Base-by-base conservation (phyloP, 2,113 vertebrate species). In the Dicaeum eximium region DNA sequence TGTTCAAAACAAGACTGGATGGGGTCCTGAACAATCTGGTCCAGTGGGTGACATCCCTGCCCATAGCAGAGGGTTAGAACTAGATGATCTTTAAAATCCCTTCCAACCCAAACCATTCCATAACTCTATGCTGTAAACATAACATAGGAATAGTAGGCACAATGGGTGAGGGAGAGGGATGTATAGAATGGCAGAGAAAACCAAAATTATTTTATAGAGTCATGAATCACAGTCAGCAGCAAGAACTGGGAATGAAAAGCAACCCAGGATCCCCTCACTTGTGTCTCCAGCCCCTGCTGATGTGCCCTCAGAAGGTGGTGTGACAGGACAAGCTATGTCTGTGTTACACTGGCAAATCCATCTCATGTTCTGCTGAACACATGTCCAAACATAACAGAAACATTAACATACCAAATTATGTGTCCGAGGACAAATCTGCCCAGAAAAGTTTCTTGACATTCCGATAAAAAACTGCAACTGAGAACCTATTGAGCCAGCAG, bases 371-470 rank as follows among this genome's bases (percentile, higher is more conserved):
- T 82, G 61, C 66, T 66, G 78, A 95, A 48, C 61, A n/a, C 21
- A 13, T 42, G 33, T 82, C 87, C 87, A 92, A 95, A 82, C 40
- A 28, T 38, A 86, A 84, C 69, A 86, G 83, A 93, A 93, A 60
- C 44, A 79, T 37, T 81, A 92, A 86, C 11, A 1, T 61, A 65
- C 24, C 56, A 71, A 95, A 92, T 89, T 42, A 94, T 37, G 58
- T 85, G 66, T 31, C 57, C 90, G 54, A 72, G 37, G 74, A 87
- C 24, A 80, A 70, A 86, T 93, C 64, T 88, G 33, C 78, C 58
- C 66, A 42, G 57, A 82, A 85, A 92, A 85, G 33, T 38, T 69
- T 42, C 54, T 87, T 91, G 78, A 77, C 47, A 47, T 64, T n/a
- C n/a, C 0, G 0, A 23, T 66, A 50, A 79, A 94, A 58, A 45